Base-by-base conservation (phyloP, 2,888 invertebrate species). In the Pediacus dermestoides region DNA sequence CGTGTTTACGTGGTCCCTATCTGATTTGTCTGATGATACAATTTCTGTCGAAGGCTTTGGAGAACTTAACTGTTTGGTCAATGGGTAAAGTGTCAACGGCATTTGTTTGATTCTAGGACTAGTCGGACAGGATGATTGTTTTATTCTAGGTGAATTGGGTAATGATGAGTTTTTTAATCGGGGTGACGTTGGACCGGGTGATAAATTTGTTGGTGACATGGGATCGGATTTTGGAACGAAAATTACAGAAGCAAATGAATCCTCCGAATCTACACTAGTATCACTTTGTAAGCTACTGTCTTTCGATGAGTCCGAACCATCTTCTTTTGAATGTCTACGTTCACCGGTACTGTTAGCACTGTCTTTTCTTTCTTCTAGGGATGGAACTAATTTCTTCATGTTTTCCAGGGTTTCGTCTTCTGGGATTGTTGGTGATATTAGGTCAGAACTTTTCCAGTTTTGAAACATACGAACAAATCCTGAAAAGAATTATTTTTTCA, bases 181-280 rank as follows among this genome's bases (percentile, higher is more conserved):
- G 21, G 78, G 77, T 2, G 79, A 79, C 13, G 78, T 78, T 7
- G 80, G 79, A 34, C 78, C 80, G 11, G 80, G 78, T 2, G 78
- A 77, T 40, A 77, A 61, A 6, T 75, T 39, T 6, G 77, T 76
- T 1, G 79, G 79, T n/a, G 80, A 79, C 55, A 78, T 67, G 25
- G 78, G 77, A 55, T 87, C 86, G 32, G 86, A 81, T 70, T 88
- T 89, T 37, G 91, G 90, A 57, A 91, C 85, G 63, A 85, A 91
- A 60, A 93, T 92, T 28, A 93, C 92, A 46, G 91, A 91, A 39
- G 91, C 90, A 61, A 92, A 90, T 67, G 90, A 91, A 61, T 93
- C 92, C 66, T 93, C 92, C 1, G 90, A 90, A 66, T 93, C 93
- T 18, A 92, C 88, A 70, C 91, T 91, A 1, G 92, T 92, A 63